These are phyloP conservation scores for Arizona elegans DNA, from an alignment of 2,113 vertebrate species.

Conservation along the genomic window DNA sequence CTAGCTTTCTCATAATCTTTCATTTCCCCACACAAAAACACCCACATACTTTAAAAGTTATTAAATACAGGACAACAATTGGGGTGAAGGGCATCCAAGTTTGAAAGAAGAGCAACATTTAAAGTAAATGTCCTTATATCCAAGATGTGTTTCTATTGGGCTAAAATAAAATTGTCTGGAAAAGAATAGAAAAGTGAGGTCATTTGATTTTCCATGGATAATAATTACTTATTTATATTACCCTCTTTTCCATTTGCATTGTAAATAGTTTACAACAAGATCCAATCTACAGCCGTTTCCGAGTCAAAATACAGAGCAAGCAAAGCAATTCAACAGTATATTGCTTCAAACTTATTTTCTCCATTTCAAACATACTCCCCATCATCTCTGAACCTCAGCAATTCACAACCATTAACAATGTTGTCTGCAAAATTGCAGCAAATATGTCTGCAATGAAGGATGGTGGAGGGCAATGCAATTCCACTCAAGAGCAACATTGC, in stretches of 20 bases:
- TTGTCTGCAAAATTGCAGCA: background rate
- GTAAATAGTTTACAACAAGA: background rate
- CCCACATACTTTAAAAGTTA: background rate
- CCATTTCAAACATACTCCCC: background rate
- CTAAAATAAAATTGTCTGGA: background rate
- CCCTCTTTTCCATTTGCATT: background rate
- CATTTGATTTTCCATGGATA: background rate
- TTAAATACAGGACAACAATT: background rate
- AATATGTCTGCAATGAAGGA: slow-evolving; percentile 70
- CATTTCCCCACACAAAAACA: background rate
- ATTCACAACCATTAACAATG: background rate
- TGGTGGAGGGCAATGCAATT: slow-evolving; percentile 33
- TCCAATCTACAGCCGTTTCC: background rate
- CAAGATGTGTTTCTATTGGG: background rate
- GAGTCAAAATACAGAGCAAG: background rate
- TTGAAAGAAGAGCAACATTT: background rate
- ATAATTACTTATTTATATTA: background rate
- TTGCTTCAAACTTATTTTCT: background rate
- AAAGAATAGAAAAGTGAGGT: background rate
- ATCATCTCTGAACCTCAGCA: background rate
- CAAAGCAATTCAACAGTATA: background rate
- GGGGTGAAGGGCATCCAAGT: background rate
- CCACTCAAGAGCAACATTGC: slow-evolving; percentile 36
- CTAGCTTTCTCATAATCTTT: background rate
- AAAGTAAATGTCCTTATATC: background rate